A percentile compares a stretch with the other conserved stretches of the same genome.
Conservation (phyloP, 1,140 invertebrate species). For the Triops longicaudatus region DNA sequence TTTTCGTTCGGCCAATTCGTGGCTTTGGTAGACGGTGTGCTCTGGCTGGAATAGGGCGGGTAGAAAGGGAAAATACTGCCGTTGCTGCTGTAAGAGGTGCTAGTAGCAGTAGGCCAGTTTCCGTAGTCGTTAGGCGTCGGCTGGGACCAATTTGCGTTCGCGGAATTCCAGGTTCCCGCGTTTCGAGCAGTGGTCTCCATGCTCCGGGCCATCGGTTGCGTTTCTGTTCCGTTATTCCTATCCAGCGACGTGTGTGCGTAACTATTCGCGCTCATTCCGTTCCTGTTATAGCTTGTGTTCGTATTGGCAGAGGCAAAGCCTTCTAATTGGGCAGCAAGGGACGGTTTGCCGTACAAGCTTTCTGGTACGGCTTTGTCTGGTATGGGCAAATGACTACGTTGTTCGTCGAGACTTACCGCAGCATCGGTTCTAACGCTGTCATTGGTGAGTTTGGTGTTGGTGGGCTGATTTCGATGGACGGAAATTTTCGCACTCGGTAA, state of each 20-base stretch:
- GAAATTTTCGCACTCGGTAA: background rate
- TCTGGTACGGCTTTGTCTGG: background rate
- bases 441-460: background rate
- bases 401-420: background rate
- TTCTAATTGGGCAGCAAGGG: slow-evolving; percentile 24
- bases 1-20: background rate
- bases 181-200: background rate
- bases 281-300: background rate
- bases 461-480: background rate
- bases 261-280: background rate
- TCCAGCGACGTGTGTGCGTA: no score
- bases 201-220: background rate
- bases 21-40: background rate
- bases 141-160: background rate
- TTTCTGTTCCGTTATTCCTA: no score
- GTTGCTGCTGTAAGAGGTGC: background rate
- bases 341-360: slow-evolving; percentile 24
- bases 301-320: slow-evolving; percentile 23
- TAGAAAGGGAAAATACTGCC: background rate
- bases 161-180: background rate
- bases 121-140: background rate
- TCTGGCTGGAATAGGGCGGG: background rate
- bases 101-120: background rate
- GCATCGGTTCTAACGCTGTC: background rate
- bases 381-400: background rate